Evolutionary conservation across 2,113 vertebrate species (phyloP).

Genomic region (Strix aluco): DNA sequence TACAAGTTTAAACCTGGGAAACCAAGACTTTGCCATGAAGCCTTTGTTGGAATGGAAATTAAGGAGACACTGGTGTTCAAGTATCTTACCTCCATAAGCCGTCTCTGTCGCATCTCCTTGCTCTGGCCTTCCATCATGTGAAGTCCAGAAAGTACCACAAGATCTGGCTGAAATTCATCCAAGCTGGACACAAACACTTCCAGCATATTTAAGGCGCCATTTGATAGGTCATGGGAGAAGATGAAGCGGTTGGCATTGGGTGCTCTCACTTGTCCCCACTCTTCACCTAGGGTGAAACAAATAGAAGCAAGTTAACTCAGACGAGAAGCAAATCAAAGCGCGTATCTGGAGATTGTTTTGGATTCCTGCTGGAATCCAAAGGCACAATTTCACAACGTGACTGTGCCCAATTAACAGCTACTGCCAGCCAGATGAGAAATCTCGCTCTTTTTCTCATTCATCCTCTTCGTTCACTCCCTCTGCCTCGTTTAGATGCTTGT

Average conservation of each 20-base stretch:
- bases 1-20: not conserved
- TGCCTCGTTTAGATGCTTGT: not conserved
- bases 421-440: not conserved
- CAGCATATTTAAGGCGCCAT: slow-evolving; percentile 89
- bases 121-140: slow-evolving; percentile 99
- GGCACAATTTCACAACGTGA: not conserved
- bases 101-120: slow-evolving; percentile 80
- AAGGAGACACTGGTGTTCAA: not conserved
- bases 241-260: slow-evolving; percentile 96
- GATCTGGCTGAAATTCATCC: slow-evolving; percentile 92
- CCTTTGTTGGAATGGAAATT: not conserved
- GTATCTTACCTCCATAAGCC: slow-evolving; percentile 85
- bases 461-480: not conserved
- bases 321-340: not conserved
- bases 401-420: not conserved
- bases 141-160: slow-evolving; percentile 94
- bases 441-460: not conserved
- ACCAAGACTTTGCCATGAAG: not conserved
- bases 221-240: slow-evolving; percentile 95
- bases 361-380: not conserved
- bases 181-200: slow-evolving; percentile 91
- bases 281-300: slow-evolving; percentile 79
- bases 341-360: not conserved
- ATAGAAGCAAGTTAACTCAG: not conserved
- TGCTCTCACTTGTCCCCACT: slow-evolving; percentile 85